Evolutionary conservation across 2,113 vertebrate species (phyloP), one percentile per base, ranked within the genome.

Genomic region (Pangasianodon gigas): DNA sequence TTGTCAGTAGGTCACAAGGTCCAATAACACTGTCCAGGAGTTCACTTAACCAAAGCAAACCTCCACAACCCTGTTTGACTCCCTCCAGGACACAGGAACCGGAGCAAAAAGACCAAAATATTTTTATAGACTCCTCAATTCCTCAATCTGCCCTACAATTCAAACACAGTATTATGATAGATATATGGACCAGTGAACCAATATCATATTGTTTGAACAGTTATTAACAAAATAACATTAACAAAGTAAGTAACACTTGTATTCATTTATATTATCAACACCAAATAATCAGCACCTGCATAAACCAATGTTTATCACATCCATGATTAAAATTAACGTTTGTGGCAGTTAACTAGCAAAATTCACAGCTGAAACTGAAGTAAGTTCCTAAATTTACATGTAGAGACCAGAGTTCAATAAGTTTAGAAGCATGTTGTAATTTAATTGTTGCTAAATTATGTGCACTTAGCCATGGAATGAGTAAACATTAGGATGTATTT

Each of bases 11-110:
- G 84, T 92, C 91, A 89, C 26, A 90, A 90, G 92, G 85, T 86
- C 86, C 21, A 75, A 84, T 84, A 89, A 87, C 87, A 89, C 86
- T 90, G 58, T 94, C 93, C 92, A 93, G 93, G 91, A 93, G 92
- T 89, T 92, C 92, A 84, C 82, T 82, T 84, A 77, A 90, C 54
- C 65, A 69, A 85, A 92, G 37, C 71, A 89, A 92, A 89, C 19
- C 46, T 89, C 82, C 90, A 91, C 77, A 92, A 94, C 92, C 91
- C 93, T 92, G 93, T 93, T 92, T 93, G 91, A 89, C 84, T 92
- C 92, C 91, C 92, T 94, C 91, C 92, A 94, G 94, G 94, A 93
- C 92, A 88, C 91, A 94, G 94, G 95, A 94, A 95, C 90, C 69
- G 18, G 75, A 56, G 29, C 75, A 89, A 92, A 84, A 91, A 94